Percentiles rank a stretch among this genome's conserved stretches.
phyloP scores from a whole-genome alignment of 2,113 vertebrate genomes.

The Alectura lathami region DNA sequence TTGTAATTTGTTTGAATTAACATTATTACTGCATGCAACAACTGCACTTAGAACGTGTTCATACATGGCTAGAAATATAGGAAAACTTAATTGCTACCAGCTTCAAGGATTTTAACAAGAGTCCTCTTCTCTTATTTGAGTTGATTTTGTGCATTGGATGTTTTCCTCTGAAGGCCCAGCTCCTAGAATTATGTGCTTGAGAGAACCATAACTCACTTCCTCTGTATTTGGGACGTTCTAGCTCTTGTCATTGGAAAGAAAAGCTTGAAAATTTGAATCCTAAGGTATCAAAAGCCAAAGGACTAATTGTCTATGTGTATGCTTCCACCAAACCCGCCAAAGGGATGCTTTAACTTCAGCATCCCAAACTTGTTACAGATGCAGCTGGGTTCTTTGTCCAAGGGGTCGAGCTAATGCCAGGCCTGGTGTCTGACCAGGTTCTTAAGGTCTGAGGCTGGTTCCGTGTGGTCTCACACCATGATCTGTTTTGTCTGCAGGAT shows the following conservation, averaged over 20 bases:
- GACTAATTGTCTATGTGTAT: neutral
- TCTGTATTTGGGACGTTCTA: neutral
- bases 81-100: neutral
- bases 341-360: neutral
- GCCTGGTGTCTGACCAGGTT: no score
- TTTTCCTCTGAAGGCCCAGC: neutral
- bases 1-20: slow-evolving; percentile 22
- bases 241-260: neutral
- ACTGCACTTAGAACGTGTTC: neutral
- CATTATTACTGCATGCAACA: neutral
- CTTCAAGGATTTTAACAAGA: neutral
- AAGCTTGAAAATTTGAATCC: neutral
- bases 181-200: neutral
- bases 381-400: neutral
- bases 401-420: neutral
- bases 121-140: neutral
- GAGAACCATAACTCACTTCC: neutral
- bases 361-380: neutral
- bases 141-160: neutral
- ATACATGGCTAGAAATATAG: neutral
- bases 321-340: neutral
- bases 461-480: neutral
- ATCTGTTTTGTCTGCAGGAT: neutral
- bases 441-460: neutral
- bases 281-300: neutral